A percentile compares a stretch with the other conserved stretches of the same genome.
Evolutionary conservation across 2,797 vertebrate genomes (phyloP).

Genomic region (Etheostoma nigrum): DNA sequence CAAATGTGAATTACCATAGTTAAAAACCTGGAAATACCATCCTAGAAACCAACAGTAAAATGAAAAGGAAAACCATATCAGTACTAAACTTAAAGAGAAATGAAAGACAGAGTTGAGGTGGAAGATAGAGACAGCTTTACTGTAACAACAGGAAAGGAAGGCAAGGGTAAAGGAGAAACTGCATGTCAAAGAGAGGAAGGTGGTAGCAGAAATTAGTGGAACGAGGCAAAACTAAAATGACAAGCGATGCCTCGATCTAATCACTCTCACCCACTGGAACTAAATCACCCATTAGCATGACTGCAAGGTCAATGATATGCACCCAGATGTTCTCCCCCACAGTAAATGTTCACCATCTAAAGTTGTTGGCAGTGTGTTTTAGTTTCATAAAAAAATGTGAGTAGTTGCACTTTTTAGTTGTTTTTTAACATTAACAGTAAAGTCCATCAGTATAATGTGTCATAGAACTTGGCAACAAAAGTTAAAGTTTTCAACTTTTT

Average conservation of each 20-base stretch:
- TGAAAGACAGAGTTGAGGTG: background rate
- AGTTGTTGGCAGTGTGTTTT: background rate
- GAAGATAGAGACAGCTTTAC: background rate
- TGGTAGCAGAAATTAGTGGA: slow-evolving; percentile 45
- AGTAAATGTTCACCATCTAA: slow-evolving; percentile 17
- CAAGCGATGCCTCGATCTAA: slow-evolving; percentile 70
- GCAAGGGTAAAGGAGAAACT: slow-evolving; percentile 11
- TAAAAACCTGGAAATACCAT: background rate
- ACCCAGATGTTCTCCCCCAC: slow-evolving; percentile 56
- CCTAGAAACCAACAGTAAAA: background rate
- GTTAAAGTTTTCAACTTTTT: background rate
- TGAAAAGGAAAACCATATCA: background rate
- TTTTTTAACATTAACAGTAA: background rate
- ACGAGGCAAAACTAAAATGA: slow-evolving; percentile 77
- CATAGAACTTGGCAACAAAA: background rate
- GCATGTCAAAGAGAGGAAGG: slow-evolving; percentile 41
- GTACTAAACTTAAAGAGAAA: slow-evolving; percentile 2
- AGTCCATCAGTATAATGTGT: background rate
- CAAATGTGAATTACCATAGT: background rate
- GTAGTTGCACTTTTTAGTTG: background rate
- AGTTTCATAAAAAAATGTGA: slow-evolving; percentile 1
- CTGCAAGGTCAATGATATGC: slow-evolving; percentile 73
- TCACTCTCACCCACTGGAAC: slow-evolving; percentile 65
- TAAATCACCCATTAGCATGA: slow-evolving; percentile 74
- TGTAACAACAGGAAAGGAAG: slow-evolving; percentile 4